Evolutionary conservation across 2,888 invertebrate species (phyloP).

Genomic region (Ceraclea dissimilis): DNA sequence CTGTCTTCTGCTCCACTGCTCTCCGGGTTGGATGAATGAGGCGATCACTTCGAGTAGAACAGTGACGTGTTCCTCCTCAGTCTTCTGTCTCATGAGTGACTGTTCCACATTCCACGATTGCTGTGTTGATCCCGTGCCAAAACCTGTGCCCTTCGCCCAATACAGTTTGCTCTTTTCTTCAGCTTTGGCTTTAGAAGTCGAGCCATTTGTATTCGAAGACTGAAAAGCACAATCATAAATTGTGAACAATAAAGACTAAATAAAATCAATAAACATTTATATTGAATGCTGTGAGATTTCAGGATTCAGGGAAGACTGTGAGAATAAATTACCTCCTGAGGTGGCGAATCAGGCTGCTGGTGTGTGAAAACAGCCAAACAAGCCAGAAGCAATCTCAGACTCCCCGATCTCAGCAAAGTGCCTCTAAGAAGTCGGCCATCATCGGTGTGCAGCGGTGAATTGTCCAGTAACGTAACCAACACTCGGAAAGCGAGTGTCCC

Average conservation of each 20-base stretch:
- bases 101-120: conserved; percentile 97
- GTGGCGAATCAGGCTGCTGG: conserved; percentile 52
- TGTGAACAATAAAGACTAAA: neutral
- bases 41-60: conserved; percentile 76
- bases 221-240: too few species aligned
- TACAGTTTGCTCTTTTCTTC: conserved; percentile 73
- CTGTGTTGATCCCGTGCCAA: conserved; percentile 91
- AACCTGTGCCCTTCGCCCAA: conserved; percentile 96
- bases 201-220: conserved; percentile 43
- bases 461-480: conserved; percentile 67
- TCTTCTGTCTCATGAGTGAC: conserved; percentile 78
- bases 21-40: conserved; percentile 78
- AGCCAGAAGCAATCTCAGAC: conserved; percentile 75
- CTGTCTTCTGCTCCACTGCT: conserved; percentile 40
- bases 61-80: conserved; percentile 92
- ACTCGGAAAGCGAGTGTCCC: conserved; percentile 71
- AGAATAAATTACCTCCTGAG: conserved; percentile 32
- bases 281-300: neutral
- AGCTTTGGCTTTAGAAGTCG: conserved; percentile 43
- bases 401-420: conserved; percentile 77
- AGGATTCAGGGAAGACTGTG: too few species aligned
- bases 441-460: conserved; percentile 65
- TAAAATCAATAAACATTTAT: too few species aligned
- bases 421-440: conserved; percentile 68
- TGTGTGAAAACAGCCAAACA: conserved; percentile 87